Evolutionary conservation across 2,797 vertebrate genomes (phyloP), one percentile per base, ranked within the genome.

Genomic region (Ptychadena robeensis): DNA sequence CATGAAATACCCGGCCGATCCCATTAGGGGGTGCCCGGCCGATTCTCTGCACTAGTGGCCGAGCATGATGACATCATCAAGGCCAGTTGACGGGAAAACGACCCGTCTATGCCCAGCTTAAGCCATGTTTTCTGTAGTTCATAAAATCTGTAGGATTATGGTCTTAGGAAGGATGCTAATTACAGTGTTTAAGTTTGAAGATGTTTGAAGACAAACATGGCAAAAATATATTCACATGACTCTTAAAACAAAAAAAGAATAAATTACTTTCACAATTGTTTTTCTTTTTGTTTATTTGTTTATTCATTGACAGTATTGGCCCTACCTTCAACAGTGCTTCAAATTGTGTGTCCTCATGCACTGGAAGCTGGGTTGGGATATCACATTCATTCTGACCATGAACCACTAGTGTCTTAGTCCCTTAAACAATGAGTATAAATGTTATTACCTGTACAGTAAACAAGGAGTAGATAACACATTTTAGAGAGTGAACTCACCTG

Each of bases 311-410:
- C 9, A n/a, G 2, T 48, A 31, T 27, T 31, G 70, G 48, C 83
- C 86, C 6, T 86, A 98, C 98, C 95, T 99, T 99, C 61, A 99
- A 91, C 66, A 99, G 92, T 59, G 98, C 97, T 90, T 99, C 98
- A 91, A 99, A 99, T 85, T 99, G 98, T 59, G 98, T 99, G 89
- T 99, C 98, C 88, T 99, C 97, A 0, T 99, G 98, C 32, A 99
- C 97, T n/a, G 98, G 98, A 63, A 99, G 91, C 90, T 99, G 98
- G 0, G 98, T 99, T 65, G 98, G 98, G 86, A 99, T 99, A 86
- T 99, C 98, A 89, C 98, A 99, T 57, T 99, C 98, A 57, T 99
- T 98, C 93, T 99, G 98, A 2, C 98, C 98, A 0, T 99, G 98
- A 65, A 99, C 98, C 0, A 99, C 98, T 75, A 99, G 91, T 0